Conservation (phyloP, 2,113 vertebrate species). For the Brachyistius frenatus region DNA sequence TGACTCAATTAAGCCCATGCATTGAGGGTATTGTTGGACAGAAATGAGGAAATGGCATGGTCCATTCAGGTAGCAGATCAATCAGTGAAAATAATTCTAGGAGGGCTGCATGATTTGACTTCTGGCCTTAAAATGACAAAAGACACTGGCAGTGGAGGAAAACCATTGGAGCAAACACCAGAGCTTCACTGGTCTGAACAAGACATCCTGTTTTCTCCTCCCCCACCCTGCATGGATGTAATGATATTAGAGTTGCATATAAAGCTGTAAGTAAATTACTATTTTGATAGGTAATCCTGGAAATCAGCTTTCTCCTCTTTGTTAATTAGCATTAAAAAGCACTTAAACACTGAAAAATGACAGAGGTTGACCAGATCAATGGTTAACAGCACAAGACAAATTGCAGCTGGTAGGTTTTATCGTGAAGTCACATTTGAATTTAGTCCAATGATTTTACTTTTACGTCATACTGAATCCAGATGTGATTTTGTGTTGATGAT, state of each 20-base stretch:
- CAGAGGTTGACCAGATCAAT: background rate
- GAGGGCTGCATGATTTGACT: slow-evolving; percentile 35
- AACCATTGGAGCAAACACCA: slow-evolving; percentile 48
- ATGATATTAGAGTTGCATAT: background rate
- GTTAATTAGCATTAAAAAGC: background rate
- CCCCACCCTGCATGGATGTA: background rate
- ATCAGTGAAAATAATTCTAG: slow-evolving; percentile 46
- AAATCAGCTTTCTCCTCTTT: background rate
- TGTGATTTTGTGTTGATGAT: background rate
- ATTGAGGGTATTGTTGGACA: slow-evolving; percentile 45
- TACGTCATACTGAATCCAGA: background rate
- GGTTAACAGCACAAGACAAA: background rate
- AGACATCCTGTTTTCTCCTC: background rate
- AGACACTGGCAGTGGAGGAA: slow-evolving; percentile 36
- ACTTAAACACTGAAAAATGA: background rate
- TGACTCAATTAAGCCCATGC: slow-evolving; percentile 53
- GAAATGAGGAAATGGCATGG: slow-evolving; percentile 51
- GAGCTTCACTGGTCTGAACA: slow-evolving; percentile 48
- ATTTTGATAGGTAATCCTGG: background rate
- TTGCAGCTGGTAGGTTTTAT: background rate
- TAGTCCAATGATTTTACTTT: background rate
- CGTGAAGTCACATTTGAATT: background rate
- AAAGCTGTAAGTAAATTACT: background rate
- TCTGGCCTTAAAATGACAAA: slow-evolving; percentile 61
- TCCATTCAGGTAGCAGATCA: slow-evolving; percentile 55